Conservation (phyloP, 2,888 invertebrate genomes). For the Electrophaes corylata region DNA sequence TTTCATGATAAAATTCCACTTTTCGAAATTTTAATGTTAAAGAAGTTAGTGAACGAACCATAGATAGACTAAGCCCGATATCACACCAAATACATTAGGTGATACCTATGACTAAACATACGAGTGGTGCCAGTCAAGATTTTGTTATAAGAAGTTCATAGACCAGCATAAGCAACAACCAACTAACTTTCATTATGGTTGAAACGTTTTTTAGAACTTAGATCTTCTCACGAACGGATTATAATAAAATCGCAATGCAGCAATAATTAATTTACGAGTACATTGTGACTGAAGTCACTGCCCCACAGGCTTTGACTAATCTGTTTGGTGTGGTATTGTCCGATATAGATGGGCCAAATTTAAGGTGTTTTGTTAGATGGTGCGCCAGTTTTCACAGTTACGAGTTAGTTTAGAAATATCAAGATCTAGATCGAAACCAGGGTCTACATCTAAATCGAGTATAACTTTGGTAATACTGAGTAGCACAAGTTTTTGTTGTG, state of each 20-base stretch:
- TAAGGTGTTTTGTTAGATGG: slow-evolving; percentile 21
- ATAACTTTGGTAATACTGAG: slow-evolving; percentile 5
- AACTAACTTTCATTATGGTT: not conserved
- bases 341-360: slow-evolving; percentile 6
- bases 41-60: slow-evolving; percentile 15
- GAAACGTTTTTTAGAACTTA: not conserved
- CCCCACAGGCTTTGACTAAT: slow-evolving; percentile 1
- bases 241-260: slow-evolving; percentile 3
- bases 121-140: not conserved
- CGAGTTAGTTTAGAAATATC: not conserved
- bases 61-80: slow-evolving; percentile 14
- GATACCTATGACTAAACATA: not conserved
- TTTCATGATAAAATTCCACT: slow-evolving; percentile 8
- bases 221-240: not conserved
- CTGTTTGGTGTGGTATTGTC: slow-evolving; percentile 15
- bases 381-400: slow-evolving; percentile 6
- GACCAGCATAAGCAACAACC: not conserved
- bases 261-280: slow-evolving; percentile 9
- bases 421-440: slow-evolving; percentile 22
- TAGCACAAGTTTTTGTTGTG: slow-evolving; percentile 12
- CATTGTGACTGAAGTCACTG: slow-evolving; percentile 11
- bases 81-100: slow-evolving; percentile 8
- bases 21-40: slow-evolving; percentile 11
- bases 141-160: slow-evolving; percentile 8
- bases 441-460: slow-evolving; percentile 6